Conservation (phyloP, 2,888 invertebrate genomes). For the Gari tellinella region DNA sequence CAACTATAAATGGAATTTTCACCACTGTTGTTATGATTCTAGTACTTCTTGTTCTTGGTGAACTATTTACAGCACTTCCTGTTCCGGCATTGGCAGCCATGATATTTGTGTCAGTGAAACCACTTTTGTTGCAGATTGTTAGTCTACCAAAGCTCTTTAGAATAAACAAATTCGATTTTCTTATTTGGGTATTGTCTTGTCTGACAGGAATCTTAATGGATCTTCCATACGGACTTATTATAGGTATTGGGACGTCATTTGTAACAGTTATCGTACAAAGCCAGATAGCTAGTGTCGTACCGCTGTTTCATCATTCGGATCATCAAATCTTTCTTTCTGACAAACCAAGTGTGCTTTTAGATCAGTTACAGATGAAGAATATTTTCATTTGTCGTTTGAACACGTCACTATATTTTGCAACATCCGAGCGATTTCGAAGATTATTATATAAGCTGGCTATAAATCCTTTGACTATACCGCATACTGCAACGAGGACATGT, state of each 20-base stretch:
- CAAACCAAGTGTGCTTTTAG: not conserved
- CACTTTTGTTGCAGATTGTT: slow-evolving; percentile 87
- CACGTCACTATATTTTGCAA: slow-evolving; percentile 51
- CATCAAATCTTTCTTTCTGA: slow-evolving; percentile 20
- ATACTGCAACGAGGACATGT: not conserved
- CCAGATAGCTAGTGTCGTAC: slow-evolving; percentile 42
- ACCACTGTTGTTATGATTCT: slow-evolving; percentile 77
- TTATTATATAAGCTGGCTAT: slow-evolving; percentile 27
- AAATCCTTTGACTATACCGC: slow-evolving; percentile 31
- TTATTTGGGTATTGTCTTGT: slow-evolving; percentile 81
- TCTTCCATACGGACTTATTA: slow-evolving; percentile 74
- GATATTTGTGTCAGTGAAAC: slow-evolving; percentile 84
- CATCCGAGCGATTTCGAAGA: slow-evolving; percentile 46
- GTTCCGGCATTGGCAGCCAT: slow-evolving; percentile 83
- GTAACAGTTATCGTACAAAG: slow-evolving; percentile 69
- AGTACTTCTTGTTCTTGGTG: slow-evolving; percentile 75
- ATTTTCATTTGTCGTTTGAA: slow-evolving; percentile 44
- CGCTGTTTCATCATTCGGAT: not conserved
- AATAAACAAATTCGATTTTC: slow-evolving; percentile 91
- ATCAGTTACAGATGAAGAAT: not conserved
- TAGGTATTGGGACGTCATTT: slow-evolving; percentile 71
- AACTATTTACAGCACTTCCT: slow-evolving; percentile 78
- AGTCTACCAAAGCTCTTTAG: slow-evolving; percentile 90
- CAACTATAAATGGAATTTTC: slow-evolving; percentile 73
- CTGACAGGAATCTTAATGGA: slow-evolving; percentile 71